These are phyloP conservation scores for Melanotaenia pygmaea DNA, from an alignment of 2,797 vertebrate species.

Conservation along the genomic window DNA sequence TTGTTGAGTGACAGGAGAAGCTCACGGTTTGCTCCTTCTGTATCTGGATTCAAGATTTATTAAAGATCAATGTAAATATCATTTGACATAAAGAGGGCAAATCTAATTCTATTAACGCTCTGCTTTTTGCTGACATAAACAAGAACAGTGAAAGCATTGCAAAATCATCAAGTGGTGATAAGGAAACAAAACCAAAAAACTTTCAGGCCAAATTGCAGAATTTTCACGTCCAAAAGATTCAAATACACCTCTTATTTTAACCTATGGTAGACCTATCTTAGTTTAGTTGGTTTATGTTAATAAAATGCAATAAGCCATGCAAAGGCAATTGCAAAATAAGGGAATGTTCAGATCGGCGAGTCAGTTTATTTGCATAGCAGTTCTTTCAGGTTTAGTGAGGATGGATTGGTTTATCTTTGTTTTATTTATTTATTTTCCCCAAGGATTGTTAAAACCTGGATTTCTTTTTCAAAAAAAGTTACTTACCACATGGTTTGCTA, in stretches of 20 bases:
- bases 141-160: conserved; percentile 25
- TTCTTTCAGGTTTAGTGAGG: background rate
- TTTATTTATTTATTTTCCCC: background rate
- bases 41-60: conserved; percentile 43
- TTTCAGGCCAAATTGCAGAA: background rate
- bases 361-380: conserved; percentile 29
- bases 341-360: conserved; percentile 28
- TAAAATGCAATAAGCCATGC: background rate
- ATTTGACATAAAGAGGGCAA: background rate
- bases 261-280: background rate
- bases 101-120: background rate
- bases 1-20: conserved; percentile 80
- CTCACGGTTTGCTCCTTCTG: conserved; percentile 53
- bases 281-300: background rate
- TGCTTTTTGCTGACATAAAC: conserved; percentile 33
- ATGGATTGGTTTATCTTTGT: too few relatives aligned
- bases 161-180: conserved; percentile 25
- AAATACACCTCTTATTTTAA: background rate
- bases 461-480: background rate
- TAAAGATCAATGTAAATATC: background rate
- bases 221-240: background rate
- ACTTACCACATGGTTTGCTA: conserved; percentile 73
- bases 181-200: background rate
- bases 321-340: conserved; percentile 49
- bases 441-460: too few relatives aligned